Conservation (phyloP, 2,888 invertebrate species). For the Mesodorylaimus sp. region DNA sequence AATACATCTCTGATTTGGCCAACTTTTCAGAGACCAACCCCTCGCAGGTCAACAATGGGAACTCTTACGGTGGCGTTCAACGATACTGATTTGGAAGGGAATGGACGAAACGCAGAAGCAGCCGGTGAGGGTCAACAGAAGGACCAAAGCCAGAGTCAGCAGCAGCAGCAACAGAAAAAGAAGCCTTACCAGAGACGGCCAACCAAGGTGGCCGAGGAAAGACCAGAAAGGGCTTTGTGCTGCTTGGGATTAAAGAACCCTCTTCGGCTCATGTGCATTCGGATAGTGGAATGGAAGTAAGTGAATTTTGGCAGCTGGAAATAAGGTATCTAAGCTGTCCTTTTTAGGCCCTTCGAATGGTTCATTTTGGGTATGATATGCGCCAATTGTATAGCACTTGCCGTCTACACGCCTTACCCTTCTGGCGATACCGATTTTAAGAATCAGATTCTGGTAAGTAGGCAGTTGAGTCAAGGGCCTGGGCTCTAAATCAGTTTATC, state of each 20-base stretch:
- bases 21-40: too few species aligned
- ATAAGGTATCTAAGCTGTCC: not conserved
- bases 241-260: slow-evolving; percentile 82
- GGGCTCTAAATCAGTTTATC: too few species aligned
- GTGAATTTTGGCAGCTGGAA: not conserved
- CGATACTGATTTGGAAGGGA: too few species aligned
- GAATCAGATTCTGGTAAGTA: slow-evolving; percentile 76
- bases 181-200: too few species aligned
- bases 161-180: too few species aligned
- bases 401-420: slow-evolving; percentile 94
- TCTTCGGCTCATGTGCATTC: slow-evolving; percentile 73
- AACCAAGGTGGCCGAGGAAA: slow-evolving; percentile 41
- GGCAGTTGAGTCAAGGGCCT: too few species aligned
- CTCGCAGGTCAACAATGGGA: too few species aligned
- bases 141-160: too few species aligned
- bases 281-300: slow-evolving; percentile 94
- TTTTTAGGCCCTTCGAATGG: slow-evolving; percentile 82
- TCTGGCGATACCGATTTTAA: slow-evolving; percentile 84
- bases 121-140: too few species aligned
- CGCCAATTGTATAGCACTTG: slow-evolving; percentile 95
- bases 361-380: slow-evolving; percentile 95
- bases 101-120: too few species aligned
- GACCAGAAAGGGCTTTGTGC: slow-evolving; percentile 73
- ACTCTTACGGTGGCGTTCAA: too few species aligned
- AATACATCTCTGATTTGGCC: too few species aligned